Evolutionary conservation across 2,797 vertebrate species (phyloP), one percentile per base, ranked within the genome.

Genomic region (Cyprinella venusta): DNA sequence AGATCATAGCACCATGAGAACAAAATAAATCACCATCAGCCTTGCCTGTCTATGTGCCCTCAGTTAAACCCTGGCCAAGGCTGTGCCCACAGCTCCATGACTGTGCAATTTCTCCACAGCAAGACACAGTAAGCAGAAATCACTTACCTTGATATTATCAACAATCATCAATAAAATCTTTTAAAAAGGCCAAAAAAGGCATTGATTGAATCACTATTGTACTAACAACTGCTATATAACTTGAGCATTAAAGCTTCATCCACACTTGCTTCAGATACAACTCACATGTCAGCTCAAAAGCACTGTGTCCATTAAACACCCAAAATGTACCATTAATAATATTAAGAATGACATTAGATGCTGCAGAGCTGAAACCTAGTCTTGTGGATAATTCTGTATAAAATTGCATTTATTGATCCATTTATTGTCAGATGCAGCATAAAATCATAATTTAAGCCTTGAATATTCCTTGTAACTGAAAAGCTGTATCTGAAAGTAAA

Each of bases 61-160:
- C 6, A 36, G 74, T n/a, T 81, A 82, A 76, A 80, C 64, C 80
- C 38, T 77, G 21, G 59, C 64, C 30, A 79, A 88, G 76, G 6
- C 16, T 63, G 45, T 76, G 65, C 38, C 45, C 42, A 12, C 65
- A 36, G 36, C 24, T 82, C 69, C 40, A 87, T 84, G 81, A 83
- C 80, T 59, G 42, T 54, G 79, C 82, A 83, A 45, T 79, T 86
- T 76, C 16, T 40, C 26, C 69, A 70, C 69, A 9, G 5, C 18
- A 74, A 77, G 2, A 83, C 13, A 6, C 68, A 74, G 76, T 63
- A 30, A 24, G 9, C 63, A 77, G 45, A 67, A 56, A 74, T 15
- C 26, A 15, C 19, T 79, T 78, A 54, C 52, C 48, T 54, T 45
- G 30, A 67, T 16, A 48, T 48, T 76, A 64, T 19, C 10, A 65